Evolutionary conservation across 2,797 vertebrate species (phyloP), one percentile per base, ranked within the genome.

Genomic region (Phrynocephalus guinanensis): DNA sequence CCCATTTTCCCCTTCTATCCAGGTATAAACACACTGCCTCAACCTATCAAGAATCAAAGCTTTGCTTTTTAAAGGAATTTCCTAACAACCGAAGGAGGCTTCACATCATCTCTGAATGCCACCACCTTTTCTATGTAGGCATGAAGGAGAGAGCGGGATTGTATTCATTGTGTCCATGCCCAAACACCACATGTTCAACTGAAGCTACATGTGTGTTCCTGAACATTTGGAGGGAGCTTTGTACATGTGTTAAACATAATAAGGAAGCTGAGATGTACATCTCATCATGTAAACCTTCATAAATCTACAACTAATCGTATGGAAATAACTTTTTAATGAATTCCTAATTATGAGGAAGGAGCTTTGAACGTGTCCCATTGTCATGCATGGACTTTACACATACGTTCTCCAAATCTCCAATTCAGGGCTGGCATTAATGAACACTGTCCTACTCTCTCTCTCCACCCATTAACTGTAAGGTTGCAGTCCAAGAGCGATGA

Each of bases 1-100:
- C 44, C 11, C 44, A 7, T 26, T 72, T 87, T 88, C 50, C 75
- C 87, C 88, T 90, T 88, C 66, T 83, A 75, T 16, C 38, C 1
- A 3, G 28, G 71, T 90, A 79, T 56, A 44, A 44, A 48, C 22
- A 38, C 7, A 52, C 7, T 75, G 28, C 30, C 0, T 13, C 16
- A 89, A 24, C 24, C 18, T 44, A 6, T 0, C 30, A 75, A 60
- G 30, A 60, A 75, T 10, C 20, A 28, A 18, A 33, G 6, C 5
- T 48, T 38, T 24, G 28, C 71, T 20, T 28, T 24, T 38, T 30
- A 80, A 28, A 15, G 48, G 44, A 44, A 70, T 50, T 70, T 48
- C 38, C 48, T 13, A 30, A 28, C n/a, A 67, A 44, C 33, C 22
- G 16, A 28, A 13, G 56, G 33, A 5, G 44, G 63, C 22, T 68